Evolutionary conservation across 2,888 invertebrate species (phyloP).

Genomic region (Nomada hirtipes): DNA sequence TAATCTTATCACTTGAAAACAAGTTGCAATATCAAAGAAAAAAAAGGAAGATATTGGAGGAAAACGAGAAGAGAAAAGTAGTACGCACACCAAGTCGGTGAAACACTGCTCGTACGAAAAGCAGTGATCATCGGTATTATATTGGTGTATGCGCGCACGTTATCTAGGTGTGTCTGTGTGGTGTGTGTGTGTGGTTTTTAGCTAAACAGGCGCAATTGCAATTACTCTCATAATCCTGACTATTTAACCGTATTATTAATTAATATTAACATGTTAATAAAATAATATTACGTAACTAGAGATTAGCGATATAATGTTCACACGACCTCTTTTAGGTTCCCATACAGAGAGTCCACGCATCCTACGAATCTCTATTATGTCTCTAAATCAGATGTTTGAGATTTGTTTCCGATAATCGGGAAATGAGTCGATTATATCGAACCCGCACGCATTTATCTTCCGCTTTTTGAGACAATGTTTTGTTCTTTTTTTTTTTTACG

Average conservation of each 20-base stretch:
- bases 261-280: conserved; percentile 76
- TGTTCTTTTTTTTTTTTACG: not conserved
- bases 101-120: conserved; percentile 23
- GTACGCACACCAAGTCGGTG: conserved; percentile 62
- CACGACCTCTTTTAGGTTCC: conserved; percentile 63
- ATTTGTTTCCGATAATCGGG: conserved; percentile 1
- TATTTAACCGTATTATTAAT: conserved; percentile 59
- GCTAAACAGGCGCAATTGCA: conserved; percentile 62
- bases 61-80: conserved; percentile 56
- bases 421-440: conserved; percentile 50
- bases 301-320: conserved; percentile 73
- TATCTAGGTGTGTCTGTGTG: not conserved
- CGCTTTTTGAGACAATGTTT: conserved; percentile 22
- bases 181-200: conserved; percentile 7
- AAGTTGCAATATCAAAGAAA: conserved; percentile 64
- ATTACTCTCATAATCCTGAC: conserved; percentile 44
- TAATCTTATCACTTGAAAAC: conserved; percentile 70
- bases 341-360: conserved; percentile 74
- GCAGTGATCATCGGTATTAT: conserved; percentile 13
- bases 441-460: conserved; percentile 54
- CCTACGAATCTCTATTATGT: conserved; percentile 58
- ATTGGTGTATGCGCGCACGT: not conserved
- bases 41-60: conserved; percentile 37
- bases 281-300: conserved; percentile 76
- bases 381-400: conserved; percentile 21